These are phyloP conservation scores for Lysandra bellargus DNA, from an alignment of 2,888 invertebrate genomes.

Conservation along the genomic window DNA sequence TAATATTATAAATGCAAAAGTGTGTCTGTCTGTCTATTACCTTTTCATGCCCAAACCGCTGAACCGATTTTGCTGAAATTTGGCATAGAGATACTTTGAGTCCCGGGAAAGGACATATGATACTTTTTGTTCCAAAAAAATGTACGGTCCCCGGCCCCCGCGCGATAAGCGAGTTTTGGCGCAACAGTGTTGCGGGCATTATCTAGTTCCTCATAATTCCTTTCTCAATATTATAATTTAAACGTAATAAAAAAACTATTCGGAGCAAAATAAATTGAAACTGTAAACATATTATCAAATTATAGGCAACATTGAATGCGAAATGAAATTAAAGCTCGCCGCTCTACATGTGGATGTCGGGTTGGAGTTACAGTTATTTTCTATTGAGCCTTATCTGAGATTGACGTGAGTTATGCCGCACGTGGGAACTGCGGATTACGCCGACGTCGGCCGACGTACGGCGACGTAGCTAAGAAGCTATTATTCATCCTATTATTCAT, in stretches of 20 bases:
- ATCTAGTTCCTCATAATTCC: no score
- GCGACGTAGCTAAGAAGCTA: conserved; percentile 44
- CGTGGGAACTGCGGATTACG: conserved; percentile 76
- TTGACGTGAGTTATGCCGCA: conserved; percentile 57
- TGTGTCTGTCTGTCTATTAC: no score
- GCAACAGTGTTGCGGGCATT: not conserved
- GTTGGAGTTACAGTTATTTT: conserved; percentile 63
- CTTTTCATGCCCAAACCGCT: no score
- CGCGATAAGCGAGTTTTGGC: no score
- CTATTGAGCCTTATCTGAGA: conserved; percentile 71
- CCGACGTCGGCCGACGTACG: conserved; percentile 69
- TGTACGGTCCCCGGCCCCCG: no score
- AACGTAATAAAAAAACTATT: not conserved
- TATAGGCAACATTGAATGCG: not conserved
- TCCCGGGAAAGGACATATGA: no score
- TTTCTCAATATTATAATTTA: not conserved
- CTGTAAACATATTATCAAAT: not conserved
- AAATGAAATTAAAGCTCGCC: conserved; percentile 21
- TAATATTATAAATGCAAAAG: no score
- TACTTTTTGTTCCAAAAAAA: no score
- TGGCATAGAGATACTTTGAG: no score
- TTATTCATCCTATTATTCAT: not conserved
- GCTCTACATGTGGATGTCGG: conserved; percentile 27
- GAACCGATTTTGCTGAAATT: no score
- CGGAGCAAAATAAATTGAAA: not conserved